Evolutionary conservation across 2,797 vertebrate species (phyloP).

Genomic region (Crocodylus rhombifer): DNA sequence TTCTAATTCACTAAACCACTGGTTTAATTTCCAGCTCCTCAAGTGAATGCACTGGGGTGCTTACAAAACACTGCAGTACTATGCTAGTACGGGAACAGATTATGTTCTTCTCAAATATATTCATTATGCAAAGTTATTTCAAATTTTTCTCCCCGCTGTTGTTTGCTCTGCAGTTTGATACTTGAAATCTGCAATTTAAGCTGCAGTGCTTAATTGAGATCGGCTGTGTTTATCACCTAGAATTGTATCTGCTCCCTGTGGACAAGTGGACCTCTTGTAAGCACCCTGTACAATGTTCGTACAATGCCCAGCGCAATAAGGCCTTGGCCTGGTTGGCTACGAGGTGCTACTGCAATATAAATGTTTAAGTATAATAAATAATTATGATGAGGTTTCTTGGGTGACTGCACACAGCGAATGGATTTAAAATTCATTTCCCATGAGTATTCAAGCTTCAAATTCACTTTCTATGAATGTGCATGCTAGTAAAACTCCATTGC

Average conservation of each 20-base stretch:
- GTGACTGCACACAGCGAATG: constrained; percentile 62
- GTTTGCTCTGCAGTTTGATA: not conserved
- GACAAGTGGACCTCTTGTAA: not conserved
- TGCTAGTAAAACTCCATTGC: constrained; percentile 64
- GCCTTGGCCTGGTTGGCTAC: not conserved
- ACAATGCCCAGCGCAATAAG: not conserved
- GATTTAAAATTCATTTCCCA: constrained; percentile 67
- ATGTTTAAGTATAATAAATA: constrained; percentile 73
- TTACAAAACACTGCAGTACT: not conserved
- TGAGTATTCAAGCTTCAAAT: constrained; percentile 52
- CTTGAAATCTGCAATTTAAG: not conserved
- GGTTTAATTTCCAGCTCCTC: accelerated
- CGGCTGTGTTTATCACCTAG: accelerated
- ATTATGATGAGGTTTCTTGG: constrained; percentile 68
- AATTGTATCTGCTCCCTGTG: not conserved
- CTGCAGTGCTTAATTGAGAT: accelerated
- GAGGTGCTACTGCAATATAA: constrained; percentile 53
- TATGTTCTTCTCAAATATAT: accelerated
- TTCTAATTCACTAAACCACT: not conserved
- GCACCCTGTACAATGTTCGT: not conserved
- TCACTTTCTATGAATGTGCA: constrained; percentile 51
- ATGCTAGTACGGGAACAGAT: accelerated
- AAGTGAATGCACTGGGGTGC: accelerated
- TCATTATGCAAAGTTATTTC: not conserved
- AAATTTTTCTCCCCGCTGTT: not conserved